Percentiles rank a stretch among this genome's conserved stretches.
phyloP scores from a whole-genome alignment of 1,140 invertebrate genomes.

The Ips nitidus region DNA sequence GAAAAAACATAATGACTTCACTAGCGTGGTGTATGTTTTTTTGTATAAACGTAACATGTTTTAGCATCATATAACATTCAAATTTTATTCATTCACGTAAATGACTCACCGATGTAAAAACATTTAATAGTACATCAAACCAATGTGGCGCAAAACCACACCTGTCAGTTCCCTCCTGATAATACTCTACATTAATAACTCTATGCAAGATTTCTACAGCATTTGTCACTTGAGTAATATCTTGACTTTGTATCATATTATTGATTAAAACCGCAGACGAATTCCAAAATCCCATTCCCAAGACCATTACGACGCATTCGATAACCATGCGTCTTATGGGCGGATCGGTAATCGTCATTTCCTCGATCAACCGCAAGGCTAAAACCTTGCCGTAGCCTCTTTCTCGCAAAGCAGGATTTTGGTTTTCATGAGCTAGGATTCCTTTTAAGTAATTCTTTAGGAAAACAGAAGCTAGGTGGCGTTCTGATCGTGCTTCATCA shows the following conservation, averaged over 20 bases:
- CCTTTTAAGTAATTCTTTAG: constrained; percentile 31
- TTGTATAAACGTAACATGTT: neutral
- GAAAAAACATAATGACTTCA: too few relatives aligned
- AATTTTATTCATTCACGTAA: neutral
- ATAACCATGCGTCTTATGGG: constrained; percentile 14
- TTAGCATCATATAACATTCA: too few relatives aligned
- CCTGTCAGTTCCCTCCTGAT: too few relatives aligned
- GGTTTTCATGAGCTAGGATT: neutral
- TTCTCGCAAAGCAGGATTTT: constrained; percentile 3
- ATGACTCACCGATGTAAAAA: constrained; percentile 22
- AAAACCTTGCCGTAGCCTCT: constrained; percentile 16
- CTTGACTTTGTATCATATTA: constrained; percentile 24
- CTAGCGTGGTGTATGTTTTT: too few relatives aligned
- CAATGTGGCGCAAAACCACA: constrained; percentile 1
- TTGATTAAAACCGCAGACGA: constrained; percentile 4
- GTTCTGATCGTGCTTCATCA: constrained; percentile 16
- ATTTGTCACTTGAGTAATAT: constrained; percentile 9
- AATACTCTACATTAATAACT: constrained; percentile 10
- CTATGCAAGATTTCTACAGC: constrained; percentile 15
- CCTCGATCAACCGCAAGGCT: constrained; percentile 3
- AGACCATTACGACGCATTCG: constrained; percentile 3
- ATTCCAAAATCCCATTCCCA: constrained; percentile 25
- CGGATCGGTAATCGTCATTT: neutral
- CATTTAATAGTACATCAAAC: constrained; percentile 23
- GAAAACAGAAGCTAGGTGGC: constrained; percentile 27